Evolutionary conservation across 1,140 invertebrate species (phyloP), one percentile per base, ranked within the genome.

Genomic region (Monomorium pharaonis): DNA sequence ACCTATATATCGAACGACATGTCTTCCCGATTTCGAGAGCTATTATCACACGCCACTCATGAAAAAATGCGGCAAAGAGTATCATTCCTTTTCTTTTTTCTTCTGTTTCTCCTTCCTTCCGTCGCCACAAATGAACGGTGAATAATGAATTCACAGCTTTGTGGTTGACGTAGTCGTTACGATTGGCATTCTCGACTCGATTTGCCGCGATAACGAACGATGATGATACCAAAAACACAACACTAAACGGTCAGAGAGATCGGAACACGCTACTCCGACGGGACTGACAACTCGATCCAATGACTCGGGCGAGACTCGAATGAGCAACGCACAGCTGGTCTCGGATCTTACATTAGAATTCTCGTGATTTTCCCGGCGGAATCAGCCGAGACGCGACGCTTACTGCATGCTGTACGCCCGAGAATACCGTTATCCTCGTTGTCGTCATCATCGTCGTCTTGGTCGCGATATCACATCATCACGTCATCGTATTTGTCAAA

Each of bases 1-100:
- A 65, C 72, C 62, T 89, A 72, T 65, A 21, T 58, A 76, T 77
- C 76, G 56, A 58, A 86, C 47, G 47, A 30, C 83, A 42, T 81
- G 69, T 90, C 42, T 88, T 5, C 4, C 69, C 67, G 10, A 69
- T 54, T 67, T 67, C 62, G 14, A 47, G 21, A 37, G 37, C 18
- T 30, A 37, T 58, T 21, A 42, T 51, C 81, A 75, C 18, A 44
- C 27, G 60, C 56, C 42, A 49, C 62, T n/a, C 24, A 56, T 42
- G 33, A 18, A 33, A 58, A 58, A 2, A 75, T 75, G 18, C 14
- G 9, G 12, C 3, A 3, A 58, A 49, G 37, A 21, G 12, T 58
- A 14, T 30, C 42, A 14, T 24, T 37, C 18, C 37, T n/a, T 44
- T 77, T n/a, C 6, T 18, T 18, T 21, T 10, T 12, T n/a, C 16